These are phyloP conservation scores for Pheosia tremula DNA, from an alignment of 2,888 invertebrate genomes.

Conservation along the genomic window DNA sequence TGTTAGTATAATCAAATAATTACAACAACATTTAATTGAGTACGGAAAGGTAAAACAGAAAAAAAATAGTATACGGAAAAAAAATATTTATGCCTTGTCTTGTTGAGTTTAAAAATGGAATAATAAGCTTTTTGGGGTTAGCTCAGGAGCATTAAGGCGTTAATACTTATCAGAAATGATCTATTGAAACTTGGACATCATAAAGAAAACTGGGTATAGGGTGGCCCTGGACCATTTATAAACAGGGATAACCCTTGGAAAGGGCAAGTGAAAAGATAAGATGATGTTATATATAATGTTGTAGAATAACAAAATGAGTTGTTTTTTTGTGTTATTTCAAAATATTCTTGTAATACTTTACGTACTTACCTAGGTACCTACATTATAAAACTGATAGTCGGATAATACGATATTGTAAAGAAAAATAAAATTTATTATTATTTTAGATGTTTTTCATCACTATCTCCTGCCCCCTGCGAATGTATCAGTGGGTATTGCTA, in stretches of 20 bases:
- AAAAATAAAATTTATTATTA: constrained; percentile 24
- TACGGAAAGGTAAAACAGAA: too few relatives aligned
- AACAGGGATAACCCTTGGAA: background rate
- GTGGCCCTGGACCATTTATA: background rate
- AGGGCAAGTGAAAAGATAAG: background rate
- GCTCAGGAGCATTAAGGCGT: too few relatives aligned
- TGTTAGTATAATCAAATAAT: too few relatives aligned
- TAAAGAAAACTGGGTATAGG: background rate
- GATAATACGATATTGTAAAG: constrained; percentile 4
- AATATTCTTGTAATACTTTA: background rate
- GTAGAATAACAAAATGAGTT: background rate
- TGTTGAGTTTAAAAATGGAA: too few relatives aligned
- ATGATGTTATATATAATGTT: background rate
- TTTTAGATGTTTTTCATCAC: constrained; percentile 37
- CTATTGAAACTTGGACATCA: background rate
- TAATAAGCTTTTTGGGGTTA: too few relatives aligned
- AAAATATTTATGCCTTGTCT: too few relatives aligned
- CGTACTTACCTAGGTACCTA: too few relatives aligned
- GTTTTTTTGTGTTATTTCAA: background rate
- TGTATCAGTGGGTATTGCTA: constrained; percentile 58
- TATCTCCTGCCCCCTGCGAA: constrained; percentile 54
- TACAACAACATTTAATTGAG: too few relatives aligned
- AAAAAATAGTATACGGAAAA: too few relatives aligned
- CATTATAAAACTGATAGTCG: background rate
- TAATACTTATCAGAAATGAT: too few relatives aligned